Conservation (phyloP, 2,113 vertebrate genomes). For the Caranx melampygus region DNA sequence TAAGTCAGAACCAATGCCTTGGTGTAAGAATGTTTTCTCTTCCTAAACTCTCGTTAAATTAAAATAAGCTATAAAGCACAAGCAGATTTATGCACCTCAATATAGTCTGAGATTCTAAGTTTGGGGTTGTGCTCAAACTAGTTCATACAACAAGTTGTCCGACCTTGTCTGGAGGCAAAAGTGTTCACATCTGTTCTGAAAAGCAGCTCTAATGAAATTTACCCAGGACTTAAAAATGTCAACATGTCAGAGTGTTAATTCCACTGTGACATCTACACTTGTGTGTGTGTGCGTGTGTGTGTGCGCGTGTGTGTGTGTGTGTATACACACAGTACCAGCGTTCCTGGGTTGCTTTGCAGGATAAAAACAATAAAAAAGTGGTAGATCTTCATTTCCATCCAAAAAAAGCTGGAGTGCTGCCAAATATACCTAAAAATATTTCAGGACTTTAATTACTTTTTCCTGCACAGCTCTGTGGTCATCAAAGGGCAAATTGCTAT, state of each 20-base stretch:
- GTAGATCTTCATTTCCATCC: not conserved
- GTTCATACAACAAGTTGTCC: not conserved
- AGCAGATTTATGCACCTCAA: too few relatives aligned
- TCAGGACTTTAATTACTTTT: not conserved
- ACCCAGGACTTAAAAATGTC: too few relatives aligned
- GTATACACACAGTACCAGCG: too few relatives aligned
- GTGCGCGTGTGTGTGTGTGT: too few relatives aligned
- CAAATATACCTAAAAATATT: not conserved
- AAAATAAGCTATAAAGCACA: not conserved
- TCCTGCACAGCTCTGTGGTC: not conserved
- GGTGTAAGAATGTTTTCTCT: not conserved
- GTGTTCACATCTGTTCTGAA: not conserved
- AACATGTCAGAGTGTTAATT: too few relatives aligned
- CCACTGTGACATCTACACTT: too few relatives aligned
- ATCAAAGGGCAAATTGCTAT: conserved; percentile 6
- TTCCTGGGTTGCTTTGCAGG: too few relatives aligned
- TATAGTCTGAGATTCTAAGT: not conserved
- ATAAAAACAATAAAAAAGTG: too few relatives aligned
- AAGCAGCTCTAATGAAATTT: not conserved
- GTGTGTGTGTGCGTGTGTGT: too few relatives aligned
- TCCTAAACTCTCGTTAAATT: not conserved
- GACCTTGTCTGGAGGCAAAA: not conserved
- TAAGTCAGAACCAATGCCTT: not conserved
- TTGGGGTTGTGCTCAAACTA: not conserved
- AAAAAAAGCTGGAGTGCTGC: not conserved